Evolutionary conservation across 2,113 vertebrate species (phyloP), one percentile per base, ranked within the genome.

Genomic region (Platycercus adscitus): DNA sequence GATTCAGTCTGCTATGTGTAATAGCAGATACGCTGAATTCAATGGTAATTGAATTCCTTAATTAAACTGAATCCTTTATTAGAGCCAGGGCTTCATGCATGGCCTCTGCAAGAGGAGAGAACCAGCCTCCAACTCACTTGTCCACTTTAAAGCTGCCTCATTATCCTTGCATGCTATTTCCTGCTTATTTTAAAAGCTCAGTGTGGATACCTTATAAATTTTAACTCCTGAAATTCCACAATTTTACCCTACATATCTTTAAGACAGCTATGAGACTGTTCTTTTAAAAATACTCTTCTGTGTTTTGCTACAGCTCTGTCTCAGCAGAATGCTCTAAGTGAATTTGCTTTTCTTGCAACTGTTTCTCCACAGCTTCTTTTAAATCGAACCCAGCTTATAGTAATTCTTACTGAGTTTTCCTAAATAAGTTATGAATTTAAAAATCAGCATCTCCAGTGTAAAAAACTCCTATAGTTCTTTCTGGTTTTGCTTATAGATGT

Each of bases 131-230:
- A 46, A 69, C 8, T 53, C 58, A 12, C 29, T 49, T 39, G 52
- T 12, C 49, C 26, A 50, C 29, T 61, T 80, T 15, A 69, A 52
- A 18, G 25, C 41, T 65, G 39, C 10, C 73, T 75, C n/a, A 49
- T 81, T 82, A 89, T 63, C 66, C 79, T 82, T 63, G 41, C 11
- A 16, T 31, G 8, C 8, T 41, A 26, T 71, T 52, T 72, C 17
- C 17, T 41, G 11, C 12, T 19, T 13, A 52, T 43, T 79, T 56
- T 16, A 61, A 82, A 18, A 11, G n/a, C 13, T 50, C 46, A 39
- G 8, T 33, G 33, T 0, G 0, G 14, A 41, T 1, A 72, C 5
- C 4, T 52, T 18, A 7, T 1, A 25, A 31, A 5, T 75, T 84
- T 81, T 65, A 79, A 56, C 19, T 35, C 82, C 37, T 72, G 52